Conservation (phyloP, 1,140 invertebrate species). For the Aradophagus sp. region DNA sequence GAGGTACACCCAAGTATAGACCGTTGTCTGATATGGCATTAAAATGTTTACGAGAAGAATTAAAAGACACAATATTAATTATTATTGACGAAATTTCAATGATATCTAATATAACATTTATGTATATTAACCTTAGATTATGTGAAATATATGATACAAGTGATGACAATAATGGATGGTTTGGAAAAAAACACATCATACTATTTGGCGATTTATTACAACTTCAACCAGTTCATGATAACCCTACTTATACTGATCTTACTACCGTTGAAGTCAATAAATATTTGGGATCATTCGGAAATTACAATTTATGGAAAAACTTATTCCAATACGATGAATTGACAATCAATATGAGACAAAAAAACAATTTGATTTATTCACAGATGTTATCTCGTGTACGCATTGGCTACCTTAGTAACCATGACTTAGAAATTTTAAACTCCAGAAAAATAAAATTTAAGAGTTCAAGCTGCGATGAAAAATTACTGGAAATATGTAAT, state of each 20-base stretch:
- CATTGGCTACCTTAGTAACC: slow-evolving; percentile 3
- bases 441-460: slow-evolving; percentile 9
- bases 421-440: slow-evolving; percentile 1
- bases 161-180: slow-evolving; percentile 44
- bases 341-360: slow-evolving; percentile 56
- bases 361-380: slow-evolving; percentile 24
- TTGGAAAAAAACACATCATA: too few relatives aligned
- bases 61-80: too few relatives aligned
- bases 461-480: not conserved
- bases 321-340: too few relatives aligned
- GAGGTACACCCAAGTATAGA: slow-evolving; percentile 19
- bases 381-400: slow-evolving; percentile 8
- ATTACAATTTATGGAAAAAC: too few relatives aligned
- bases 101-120: too few relatives aligned
- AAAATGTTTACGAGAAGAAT: slow-evolving; percentile 14
- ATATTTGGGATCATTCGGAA: slow-evolving; percentile 43
- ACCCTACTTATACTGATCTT: slow-evolving; percentile 2
- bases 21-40: slow-evolving; percentile 18
- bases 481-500: slow-evolving; percentile 11
- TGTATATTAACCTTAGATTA: too few relatives aligned
- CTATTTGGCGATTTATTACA: too few relatives aligned
- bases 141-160: too few relatives aligned
- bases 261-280: slow-evolving; percentile 5
- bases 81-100: too few relatives aligned
- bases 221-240: slow-evolving; percentile 12